A percentile compares a stretch with the other conserved stretches of the same genome.
These are phyloP conservation scores for Pyrocoelia pectoralis DNA, from an alignment of 2,888 invertebrate species.

Conservation along the genomic window DNA sequence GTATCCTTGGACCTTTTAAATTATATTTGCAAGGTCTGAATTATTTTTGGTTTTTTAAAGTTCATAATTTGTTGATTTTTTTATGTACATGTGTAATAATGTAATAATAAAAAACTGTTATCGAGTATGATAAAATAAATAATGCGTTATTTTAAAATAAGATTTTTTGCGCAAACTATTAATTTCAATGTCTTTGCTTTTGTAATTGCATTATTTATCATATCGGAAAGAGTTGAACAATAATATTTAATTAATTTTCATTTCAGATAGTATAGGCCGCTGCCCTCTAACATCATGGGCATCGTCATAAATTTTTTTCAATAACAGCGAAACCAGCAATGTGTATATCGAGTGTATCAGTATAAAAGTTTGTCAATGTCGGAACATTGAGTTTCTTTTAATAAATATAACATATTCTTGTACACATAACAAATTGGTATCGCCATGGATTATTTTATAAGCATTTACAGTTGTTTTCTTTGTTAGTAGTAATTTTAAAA, in stretches of 20 bases:
- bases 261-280: constrained; percentile 60
- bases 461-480: constrained; percentile 39
- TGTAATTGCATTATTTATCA: neutral
- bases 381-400: constrained; percentile 48
- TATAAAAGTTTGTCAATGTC: constrained; percentile 47
- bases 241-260: constrained; percentile 37
- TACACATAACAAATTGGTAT: constrained; percentile 38
- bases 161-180: no score
- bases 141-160: no score
- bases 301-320: constrained; percentile 56
- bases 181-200: neutral
- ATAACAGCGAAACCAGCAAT: constrained; percentile 60
- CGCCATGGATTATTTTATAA: constrained; percentile 51
- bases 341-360: constrained; percentile 58
- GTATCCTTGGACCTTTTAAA: no score
- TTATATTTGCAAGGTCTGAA: no score
- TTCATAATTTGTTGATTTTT: no score
- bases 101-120: no score
- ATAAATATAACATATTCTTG: constrained; percentile 40
- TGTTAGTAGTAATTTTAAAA: constrained; percentile 34
- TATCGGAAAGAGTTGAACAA: neutral
- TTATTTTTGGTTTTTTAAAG: no score
- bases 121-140: no score
- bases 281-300: constrained; percentile 56
- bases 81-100: no score